Evolutionary conservation across 64 coral and sea anemone genomes (phyloP), one percentile per base, ranked within the genome.

Genomic region (Stichodactyla helianthus): DNA sequence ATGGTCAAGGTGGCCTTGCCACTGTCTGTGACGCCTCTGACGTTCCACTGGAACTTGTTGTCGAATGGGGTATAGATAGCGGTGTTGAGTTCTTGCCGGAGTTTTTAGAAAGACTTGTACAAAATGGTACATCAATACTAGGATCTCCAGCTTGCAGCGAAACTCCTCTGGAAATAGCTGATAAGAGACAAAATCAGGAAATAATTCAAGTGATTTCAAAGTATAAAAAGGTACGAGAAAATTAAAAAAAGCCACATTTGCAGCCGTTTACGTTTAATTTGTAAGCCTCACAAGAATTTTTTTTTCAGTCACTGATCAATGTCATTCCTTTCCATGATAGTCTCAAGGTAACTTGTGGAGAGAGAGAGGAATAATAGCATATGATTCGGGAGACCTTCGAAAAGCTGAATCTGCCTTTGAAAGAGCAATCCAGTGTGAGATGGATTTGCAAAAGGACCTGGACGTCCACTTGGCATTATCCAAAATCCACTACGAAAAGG

Each of bases 1-100:
- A 51, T 76, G 93, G 93, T 23, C 79, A 94, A 77, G 89, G 93
- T 22, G 93, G 93, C 25, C n/a, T 94, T 60, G 88, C 93, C 2
- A 87, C 86, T 19, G 88, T 67, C 8, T 60, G 77, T 50, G 27
- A 84, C 23, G 89, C 89, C 9, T 90, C 89, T 35, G 84, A 17
- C 35, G 89, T 90, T 55, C 89, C 89, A 4, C 16, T 90, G 35
- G 71, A 90, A 17, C 71, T 79, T 8, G 9, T 90, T 11, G 78
- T 81, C 18, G 0, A 22, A 8, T 51, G 50, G 78, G 52, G 50
- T 20, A 79, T 85, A 27, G 61, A 83, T 11, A 58, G 85, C 52
- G 12, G 12, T 10, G 68, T 31, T 1, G 6, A 84, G 22, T 13
- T 85, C 13, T 25, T 79, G 52, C 27, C 77, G 51, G 15, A 52